Evolutionary conservation across 1,140 invertebrate species (phyloP).

Genomic region (Zelostemma sp.): DNA sequence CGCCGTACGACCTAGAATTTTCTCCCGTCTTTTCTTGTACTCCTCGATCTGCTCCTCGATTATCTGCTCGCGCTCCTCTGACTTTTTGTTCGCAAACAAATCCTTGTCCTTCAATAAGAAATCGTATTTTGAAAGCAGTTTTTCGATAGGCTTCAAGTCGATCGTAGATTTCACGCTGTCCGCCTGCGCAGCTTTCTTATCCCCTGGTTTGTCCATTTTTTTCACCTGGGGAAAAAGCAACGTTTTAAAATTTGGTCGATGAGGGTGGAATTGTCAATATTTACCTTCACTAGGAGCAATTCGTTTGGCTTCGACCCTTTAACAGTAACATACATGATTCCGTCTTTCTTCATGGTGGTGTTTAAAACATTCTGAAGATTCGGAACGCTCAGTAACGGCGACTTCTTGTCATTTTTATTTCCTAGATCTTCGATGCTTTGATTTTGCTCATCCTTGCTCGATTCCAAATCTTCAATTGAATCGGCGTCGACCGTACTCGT

Average conservation of each 20-base stretch:
- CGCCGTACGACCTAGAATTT: constrained; percentile 55
- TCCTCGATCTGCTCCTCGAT: constrained; percentile 68
- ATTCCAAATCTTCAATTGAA: constrained; percentile 2
- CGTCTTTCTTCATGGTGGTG: constrained; percentile 57
- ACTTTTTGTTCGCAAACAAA: constrained; percentile 46
- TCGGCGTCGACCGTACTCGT: too few relatives aligned
- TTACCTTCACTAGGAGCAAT: constrained; percentile 63
- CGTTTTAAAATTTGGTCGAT: not conserved
- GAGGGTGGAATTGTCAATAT: not conserved
- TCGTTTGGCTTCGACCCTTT: constrained; percentile 66
- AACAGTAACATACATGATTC: constrained; percentile 68
- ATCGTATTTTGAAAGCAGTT: constrained; percentile 55
- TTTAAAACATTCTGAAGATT: constrained; percentile 57
- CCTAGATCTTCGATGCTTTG: constrained; percentile 19
- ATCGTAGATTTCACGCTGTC: constrained; percentile 48
- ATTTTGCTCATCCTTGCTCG: too few relatives aligned
- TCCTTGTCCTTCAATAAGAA: constrained; percentile 53
- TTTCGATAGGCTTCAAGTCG: constrained; percentile 56
- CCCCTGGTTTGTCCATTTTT: constrained; percentile 64
- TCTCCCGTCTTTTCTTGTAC: constrained; percentile 65
- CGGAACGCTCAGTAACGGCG: constrained; percentile 21
- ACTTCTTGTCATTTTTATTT: constrained; percentile 44
- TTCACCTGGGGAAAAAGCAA: constrained; percentile 46
- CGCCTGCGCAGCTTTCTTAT: constrained; percentile 49
- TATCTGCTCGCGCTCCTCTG: constrained; percentile 51